phyloP scores from a whole-genome alignment of 53 echinoderm and acorn worm genomes.

The Luidia sarsii region DNA sequence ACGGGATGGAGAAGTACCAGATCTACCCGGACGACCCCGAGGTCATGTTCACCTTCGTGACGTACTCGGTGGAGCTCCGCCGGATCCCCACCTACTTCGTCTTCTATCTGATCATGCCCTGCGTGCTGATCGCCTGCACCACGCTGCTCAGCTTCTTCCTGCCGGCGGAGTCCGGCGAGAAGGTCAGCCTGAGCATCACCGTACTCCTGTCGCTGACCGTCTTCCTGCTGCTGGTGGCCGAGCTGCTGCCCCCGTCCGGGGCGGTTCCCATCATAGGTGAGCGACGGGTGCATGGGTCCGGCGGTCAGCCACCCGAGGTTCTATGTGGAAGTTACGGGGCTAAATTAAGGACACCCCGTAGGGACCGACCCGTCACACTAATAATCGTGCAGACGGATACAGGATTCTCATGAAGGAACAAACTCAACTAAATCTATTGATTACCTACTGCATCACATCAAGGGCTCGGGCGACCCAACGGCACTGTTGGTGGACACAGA shows the following conservation, averaged over 20 bases:
- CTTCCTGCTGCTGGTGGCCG: conserved; percentile 93
- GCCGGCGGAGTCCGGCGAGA: conserved; percentile 95
- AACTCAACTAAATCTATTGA: too few relatives aligned
- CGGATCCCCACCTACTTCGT: conserved; percentile 94
- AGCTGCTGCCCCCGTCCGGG: conserved; percentile 89
- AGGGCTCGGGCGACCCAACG: too few relatives aligned
- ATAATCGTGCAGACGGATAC: too few relatives aligned
- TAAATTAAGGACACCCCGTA: too few relatives aligned
- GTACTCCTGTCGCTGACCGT: conserved; percentile 94
- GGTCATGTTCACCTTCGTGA: conserved; percentile 75
- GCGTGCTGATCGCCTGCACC: conserved; percentile 85
- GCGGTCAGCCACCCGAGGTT: background rate
- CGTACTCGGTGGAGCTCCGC: conserved; percentile 80
- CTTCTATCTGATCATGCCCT: conserved; percentile 98
- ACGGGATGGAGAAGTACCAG: conserved; percentile 64
- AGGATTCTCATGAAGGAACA: too few relatives aligned
- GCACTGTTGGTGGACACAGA: too few relatives aligned
- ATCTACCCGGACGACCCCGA: conserved; percentile 83
- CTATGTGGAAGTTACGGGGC: background rate
- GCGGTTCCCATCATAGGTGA: conserved; percentile 95
- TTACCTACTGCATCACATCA: too few relatives aligned
- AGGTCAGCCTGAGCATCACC: conserved; percentile 95
- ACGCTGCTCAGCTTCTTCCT: conserved; percentile 98
- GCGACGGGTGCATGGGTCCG: conserved; percentile 10
- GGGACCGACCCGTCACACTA: too few relatives aligned